A percentile compares a stretch with the other conserved stretches of the same genome.
Conservation (phyloP, 2,113 vertebrate species). For the Thymallus thymallus region DNA sequence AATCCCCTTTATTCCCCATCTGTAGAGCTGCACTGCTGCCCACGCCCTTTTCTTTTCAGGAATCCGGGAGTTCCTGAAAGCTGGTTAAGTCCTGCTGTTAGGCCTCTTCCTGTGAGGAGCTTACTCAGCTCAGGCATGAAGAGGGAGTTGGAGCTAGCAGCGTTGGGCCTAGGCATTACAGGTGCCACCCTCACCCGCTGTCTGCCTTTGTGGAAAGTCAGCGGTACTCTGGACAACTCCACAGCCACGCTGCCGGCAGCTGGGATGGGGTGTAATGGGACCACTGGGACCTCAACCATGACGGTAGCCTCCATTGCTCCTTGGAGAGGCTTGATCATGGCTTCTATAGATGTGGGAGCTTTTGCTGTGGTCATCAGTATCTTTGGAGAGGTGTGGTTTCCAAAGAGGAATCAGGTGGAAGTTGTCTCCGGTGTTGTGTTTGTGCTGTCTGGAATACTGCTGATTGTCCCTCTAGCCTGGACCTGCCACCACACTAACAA, state of each 20-base stretch:
- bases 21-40: not conserved
- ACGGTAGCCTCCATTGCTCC: slow-evolving; percentile 87
- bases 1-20: slow-evolving; percentile 45
- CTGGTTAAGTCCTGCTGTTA: slow-evolving; percentile 37
- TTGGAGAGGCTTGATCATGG: slow-evolving; percentile 80
- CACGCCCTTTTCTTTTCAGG: slow-evolving; percentile 37
- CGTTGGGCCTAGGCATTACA: slow-evolving; percentile 47
- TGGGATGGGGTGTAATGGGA: slow-evolving; percentile 92
- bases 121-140: slow-evolving; percentile 55
- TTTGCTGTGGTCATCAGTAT: slow-evolving; percentile 67
- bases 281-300: slow-evolving; percentile 80
- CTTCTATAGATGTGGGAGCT: slow-evolving; percentile 66
- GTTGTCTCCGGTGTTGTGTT: slow-evolving; percentile 74
- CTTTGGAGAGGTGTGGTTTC: slow-evolving; percentile 76
- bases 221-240: slow-evolving; percentile 71
- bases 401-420: slow-evolving; percentile 56
- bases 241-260: slow-evolving; percentile 81
- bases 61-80: slow-evolving; percentile 57
- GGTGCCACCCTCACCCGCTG: slow-evolving; percentile 78
- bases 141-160: slow-evolving; percentile 57
- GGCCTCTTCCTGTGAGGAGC: slow-evolving; percentile 18
- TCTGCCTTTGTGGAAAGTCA: slow-evolving; percentile 88
- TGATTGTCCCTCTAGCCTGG: slow-evolving; percentile 83
- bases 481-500: slow-evolving; percentile 77
- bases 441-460: slow-evolving; percentile 70